phyloP scores from a whole-genome alignment of 2,888 invertebrate species.

The Lasioglossum malachurum region DNA sequence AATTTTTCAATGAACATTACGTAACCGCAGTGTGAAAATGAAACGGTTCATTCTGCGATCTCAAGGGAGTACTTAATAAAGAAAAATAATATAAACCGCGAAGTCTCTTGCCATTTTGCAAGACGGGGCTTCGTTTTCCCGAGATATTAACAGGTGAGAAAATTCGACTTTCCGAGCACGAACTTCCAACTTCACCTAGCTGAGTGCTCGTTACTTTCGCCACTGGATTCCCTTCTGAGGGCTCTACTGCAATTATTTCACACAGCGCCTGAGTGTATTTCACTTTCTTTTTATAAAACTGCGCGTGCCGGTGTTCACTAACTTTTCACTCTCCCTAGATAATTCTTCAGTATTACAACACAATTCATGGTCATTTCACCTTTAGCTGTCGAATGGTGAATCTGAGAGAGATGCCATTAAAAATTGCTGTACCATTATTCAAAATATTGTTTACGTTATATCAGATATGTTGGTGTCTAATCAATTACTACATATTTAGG shows the following conservation, averaged over 20 bases:
- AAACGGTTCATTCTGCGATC: background rate
- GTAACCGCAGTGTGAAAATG: background rate
- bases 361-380: background rate
- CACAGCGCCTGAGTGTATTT: background rate
- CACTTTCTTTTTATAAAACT: background rate
- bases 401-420: too few species aligned
- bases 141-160: background rate
- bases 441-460: too few species aligned
- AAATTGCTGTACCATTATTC: too few species aligned
- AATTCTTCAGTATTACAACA: background rate
- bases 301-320: background rate
- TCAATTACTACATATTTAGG: too few species aligned
- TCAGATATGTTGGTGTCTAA: too few species aligned
- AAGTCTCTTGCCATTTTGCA: background rate
- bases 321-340: background rate
- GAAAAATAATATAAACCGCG: background rate
- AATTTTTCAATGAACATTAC: background rate
- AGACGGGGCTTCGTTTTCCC: background rate
- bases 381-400: too few species aligned
- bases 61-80: background rate
- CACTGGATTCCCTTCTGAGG: background rate
- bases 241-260: slow-evolving; percentile 1
- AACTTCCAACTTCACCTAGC: background rate
- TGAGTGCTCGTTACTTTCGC: slow-evolving; percentile 1
- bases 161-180: slow-evolving; percentile 3